phyloP scores from a whole-genome alignment of 1,140 invertebrate genomes.

The Brachionus plicatilis region DNA sequence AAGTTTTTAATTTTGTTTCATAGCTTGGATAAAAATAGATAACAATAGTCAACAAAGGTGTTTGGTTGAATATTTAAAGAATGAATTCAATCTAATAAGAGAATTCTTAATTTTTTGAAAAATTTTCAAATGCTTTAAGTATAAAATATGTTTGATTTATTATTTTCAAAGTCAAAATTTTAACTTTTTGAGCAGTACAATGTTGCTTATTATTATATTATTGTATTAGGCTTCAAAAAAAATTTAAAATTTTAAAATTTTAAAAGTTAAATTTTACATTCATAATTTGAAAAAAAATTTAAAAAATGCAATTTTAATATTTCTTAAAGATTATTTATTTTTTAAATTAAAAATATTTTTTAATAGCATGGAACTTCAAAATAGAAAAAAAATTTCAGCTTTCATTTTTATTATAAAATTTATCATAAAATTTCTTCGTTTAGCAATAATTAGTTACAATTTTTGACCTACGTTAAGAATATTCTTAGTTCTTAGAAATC shows the following conservation, averaged over 20 bases:
- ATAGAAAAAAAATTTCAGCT: no score
- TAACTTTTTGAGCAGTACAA: not conserved
- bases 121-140: not conserved
- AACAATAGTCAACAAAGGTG: not conserved
- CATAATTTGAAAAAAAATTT: no score
- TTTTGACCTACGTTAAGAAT: no score
- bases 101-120: not conserved
- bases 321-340: no score
- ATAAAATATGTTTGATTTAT: not conserved
- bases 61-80: not conserved
- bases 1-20: not conserved
- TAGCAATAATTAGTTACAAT: no score
- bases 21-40: not conserved
- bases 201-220: not conserved
- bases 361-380: no score
- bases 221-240: not conserved
- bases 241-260: not conserved
- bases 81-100: not conserved
- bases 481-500: no score
- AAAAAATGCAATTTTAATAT: no score
- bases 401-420: no score
- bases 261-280: no score
- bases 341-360: no score
- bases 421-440: no score
- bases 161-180: not conserved